A percentile compares a stretch with the other conserved stretches of the same genome.
Evolutionary conservation across 2,113 vertebrate species (phyloP).

Genomic region (Cryptoleucopteryx plumbea): DNA sequence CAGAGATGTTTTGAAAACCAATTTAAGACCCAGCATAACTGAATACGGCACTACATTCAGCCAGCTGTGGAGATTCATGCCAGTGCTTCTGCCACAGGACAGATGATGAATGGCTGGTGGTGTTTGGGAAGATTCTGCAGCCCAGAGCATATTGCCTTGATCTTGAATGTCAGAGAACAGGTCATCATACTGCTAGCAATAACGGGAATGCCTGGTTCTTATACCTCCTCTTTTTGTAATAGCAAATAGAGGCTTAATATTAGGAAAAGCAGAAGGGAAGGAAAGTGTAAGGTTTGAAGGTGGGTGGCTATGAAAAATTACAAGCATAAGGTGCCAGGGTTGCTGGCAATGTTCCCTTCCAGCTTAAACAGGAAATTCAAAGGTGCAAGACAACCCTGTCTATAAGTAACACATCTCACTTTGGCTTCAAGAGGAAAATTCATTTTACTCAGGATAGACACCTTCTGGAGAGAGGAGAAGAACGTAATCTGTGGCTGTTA

Average conservation of each 20-base stretch:
- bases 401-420: neutral
- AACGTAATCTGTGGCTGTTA: neutral
- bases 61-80: constrained; percentile 9
- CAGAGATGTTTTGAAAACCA: neutral
- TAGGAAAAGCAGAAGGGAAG: neutral
- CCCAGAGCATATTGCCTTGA: neutral
- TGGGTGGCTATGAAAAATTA: neutral
- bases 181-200: neutral
- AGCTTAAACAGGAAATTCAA: neutral
- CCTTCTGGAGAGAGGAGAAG: neutral
- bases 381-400: neutral
- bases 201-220: neutral
- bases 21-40: neutral
- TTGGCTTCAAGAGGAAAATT: neutral
- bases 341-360: neutral
- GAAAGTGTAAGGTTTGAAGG: neutral
- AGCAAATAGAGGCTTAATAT: neutral
- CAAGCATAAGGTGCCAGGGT: neutral
- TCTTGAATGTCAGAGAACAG: neutral
- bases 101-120: constrained; percentile 25
- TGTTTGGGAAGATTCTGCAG: neutral
- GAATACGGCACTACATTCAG: neutral
- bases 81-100: neutral
- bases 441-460: neutral
- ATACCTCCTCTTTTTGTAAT: neutral